Conservation (phyloP, 2,797 vertebrate species). For the Pteropus rufus region DNA sequence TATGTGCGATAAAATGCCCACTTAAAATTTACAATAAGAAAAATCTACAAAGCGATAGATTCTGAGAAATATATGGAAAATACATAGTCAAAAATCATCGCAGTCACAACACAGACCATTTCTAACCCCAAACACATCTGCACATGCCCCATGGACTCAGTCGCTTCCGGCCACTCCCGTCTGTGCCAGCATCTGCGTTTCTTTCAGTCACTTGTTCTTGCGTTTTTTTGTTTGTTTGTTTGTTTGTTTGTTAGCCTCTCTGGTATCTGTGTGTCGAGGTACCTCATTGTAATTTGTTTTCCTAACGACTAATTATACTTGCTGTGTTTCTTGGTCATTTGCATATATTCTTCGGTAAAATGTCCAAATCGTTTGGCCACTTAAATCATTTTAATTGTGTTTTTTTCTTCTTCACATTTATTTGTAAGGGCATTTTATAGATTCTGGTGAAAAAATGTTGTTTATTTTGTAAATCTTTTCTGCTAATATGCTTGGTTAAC, state of each 20-base stretch:
- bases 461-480: background rate
- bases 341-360: background rate
- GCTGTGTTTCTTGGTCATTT: too few relatives aligned
- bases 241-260: background rate
- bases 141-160: accelerated
- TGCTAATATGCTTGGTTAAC: background rate
- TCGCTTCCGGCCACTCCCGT: accelerated
- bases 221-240: too few relatives aligned
- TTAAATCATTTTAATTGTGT: background rate
- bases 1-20: background rate
- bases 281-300: background rate
- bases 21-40: background rate
- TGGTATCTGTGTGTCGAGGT: accelerated
- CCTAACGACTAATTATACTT: background rate
- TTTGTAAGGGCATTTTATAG: background rate
- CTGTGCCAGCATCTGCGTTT: too few relatives aligned
- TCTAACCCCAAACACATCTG: background rate
- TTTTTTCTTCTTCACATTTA: background rate
- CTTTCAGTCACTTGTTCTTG: background rate
- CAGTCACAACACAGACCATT: accelerated
- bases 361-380: background rate
- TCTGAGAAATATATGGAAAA: background rate
- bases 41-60: too few relatives aligned
- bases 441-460: background rate
- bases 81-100: too few relatives aligned